Conservation (phyloP, 2,113 vertebrate genomes). For the Gymnorhina tibicen region DNA sequence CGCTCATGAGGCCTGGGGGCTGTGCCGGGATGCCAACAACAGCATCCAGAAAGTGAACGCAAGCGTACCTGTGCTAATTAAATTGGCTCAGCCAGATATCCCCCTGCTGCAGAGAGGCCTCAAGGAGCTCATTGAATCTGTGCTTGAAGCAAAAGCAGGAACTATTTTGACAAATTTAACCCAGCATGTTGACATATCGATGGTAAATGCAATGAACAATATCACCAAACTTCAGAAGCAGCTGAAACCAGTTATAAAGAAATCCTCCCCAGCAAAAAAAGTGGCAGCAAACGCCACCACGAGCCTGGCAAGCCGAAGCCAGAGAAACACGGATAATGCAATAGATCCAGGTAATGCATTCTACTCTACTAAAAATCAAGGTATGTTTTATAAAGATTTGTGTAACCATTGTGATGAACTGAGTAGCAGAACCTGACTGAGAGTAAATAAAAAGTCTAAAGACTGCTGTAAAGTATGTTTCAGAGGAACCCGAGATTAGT, state of each 20-base stretch:
- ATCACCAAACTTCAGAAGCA: conserved; percentile 71
- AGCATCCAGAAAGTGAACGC: conserved; percentile 56
- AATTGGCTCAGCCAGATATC: conserved; percentile 50
- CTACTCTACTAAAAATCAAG: neutral
- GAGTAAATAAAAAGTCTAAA: neutral
- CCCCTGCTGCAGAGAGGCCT: conserved; percentile 66
- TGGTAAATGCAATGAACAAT: conserved; percentile 33
- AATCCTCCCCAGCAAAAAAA: conserved; percentile 53
- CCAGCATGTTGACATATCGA: conserved; percentile 22
- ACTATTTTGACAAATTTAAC: conserved; percentile 70
- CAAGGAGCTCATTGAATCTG: conserved; percentile 63
- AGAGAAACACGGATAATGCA: conserved; percentile 70
- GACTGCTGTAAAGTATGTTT: neutral
- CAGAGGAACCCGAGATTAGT: neutral
- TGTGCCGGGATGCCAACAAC: conserved; percentile 54
- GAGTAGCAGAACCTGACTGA: neutral
- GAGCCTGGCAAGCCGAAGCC: conserved; percentile 55
- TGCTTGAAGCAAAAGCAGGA: conserved; percentile 68
- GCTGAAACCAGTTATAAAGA: conserved; percentile 62
- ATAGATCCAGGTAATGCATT: conserved; percentile 67
- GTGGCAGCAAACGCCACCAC: conserved; percentile 16
- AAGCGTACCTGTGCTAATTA: conserved; percentile 53
- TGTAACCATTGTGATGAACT: neutral
- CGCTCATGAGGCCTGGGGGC: conserved; percentile 40
- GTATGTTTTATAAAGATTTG: neutral